Percentiles rank a stretch among this genome's conserved stretches.
Evolutionary conservation across 2,797 vertebrate species (phyloP).

Genomic region (Ctenochaetus hawaiiensis): DNA sequence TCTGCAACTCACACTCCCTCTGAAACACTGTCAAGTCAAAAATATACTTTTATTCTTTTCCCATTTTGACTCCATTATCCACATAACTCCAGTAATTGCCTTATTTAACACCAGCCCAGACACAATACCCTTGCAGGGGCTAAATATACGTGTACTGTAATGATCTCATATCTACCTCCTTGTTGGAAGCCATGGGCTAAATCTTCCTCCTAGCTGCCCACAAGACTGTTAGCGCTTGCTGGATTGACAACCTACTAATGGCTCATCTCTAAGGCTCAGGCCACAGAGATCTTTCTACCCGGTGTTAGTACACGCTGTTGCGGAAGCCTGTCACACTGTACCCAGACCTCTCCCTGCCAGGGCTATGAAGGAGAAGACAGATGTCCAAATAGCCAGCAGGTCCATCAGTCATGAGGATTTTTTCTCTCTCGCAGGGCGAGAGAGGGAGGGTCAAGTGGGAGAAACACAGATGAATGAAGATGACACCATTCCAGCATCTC

Average conservation of each 20-base stretch:
- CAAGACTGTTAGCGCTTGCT: constrained; percentile 69
- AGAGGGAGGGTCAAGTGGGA: constrained; percentile 68
- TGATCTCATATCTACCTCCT: constrained; percentile 73
- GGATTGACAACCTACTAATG: constrained; percentile 84
- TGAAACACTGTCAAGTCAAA: constrained; percentile 55
- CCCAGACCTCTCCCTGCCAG: constrained; percentile 65
- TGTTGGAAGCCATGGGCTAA: constrained; percentile 64
- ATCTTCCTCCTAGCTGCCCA: constrained; percentile 67
- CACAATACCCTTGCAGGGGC: constrained; percentile 58
- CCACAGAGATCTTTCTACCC: constrained; percentile 71
- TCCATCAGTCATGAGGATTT: constrained; percentile 78
- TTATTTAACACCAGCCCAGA: constrained; percentile 55
- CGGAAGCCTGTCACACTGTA: constrained; percentile 74
- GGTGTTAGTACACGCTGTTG: constrained; percentile 72
- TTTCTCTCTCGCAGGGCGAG: constrained; percentile 13
- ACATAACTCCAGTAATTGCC: constrained; percentile 70
- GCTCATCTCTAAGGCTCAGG: constrained; percentile 74
- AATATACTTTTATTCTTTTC: constrained; percentile 49
- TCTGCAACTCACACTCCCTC: constrained; percentile 45
- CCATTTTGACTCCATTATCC: constrained; percentile 70
- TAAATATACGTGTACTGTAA: constrained; percentile 77
- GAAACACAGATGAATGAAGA: constrained; percentile 71
- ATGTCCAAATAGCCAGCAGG: constrained; percentile 82
- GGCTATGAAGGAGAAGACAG: constrained; percentile 77
- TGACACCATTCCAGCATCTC: constrained; percentile 58